Evolutionary conservation across 2,888 invertebrate species (phyloP), one percentile per base, ranked within the genome.

Genomic region (Cantharis rustica): DNA sequence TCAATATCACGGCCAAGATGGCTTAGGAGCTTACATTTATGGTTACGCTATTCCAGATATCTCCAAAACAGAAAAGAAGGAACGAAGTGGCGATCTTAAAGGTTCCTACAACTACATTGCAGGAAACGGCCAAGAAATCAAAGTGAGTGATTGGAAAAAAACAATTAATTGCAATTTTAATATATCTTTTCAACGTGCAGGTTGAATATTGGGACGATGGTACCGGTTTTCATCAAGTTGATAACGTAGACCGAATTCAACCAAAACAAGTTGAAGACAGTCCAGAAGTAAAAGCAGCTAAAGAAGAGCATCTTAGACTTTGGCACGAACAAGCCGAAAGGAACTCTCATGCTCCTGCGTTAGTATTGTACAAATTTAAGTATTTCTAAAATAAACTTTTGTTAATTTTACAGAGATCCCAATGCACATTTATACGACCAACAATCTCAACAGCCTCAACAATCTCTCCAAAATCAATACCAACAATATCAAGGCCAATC

Each of bases 161-260:
- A n/a, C 10, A 10, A 10, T 62, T 16, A 10, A 16, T 23, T 5
- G 0, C 1, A 75, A 66, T 16, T 71, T 27, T 62, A 16, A 77
- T 73, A 31, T 61, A 16, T 61, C 71, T 26, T 71, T 78, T 47
- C 7, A n/a, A 47, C 47, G 5, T n/a, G 23, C 78, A 92, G 92
- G 92, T 93, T 2, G 90, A 91, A 79, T 95, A 95, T 86, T 94
- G 93, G 91, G 93, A 94, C 76, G 93, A 94, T 85, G 91, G 91
- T 80, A 89, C 91, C 80, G 95, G 95, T n/a, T 95, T 95, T 90
- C 94, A 95, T 88, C 94, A 94, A 79, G 91, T 93, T 76, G 94
- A 94, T 84, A 94, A 95, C 85, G 88, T 93, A 2, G 93, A 93
- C 13, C 91, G 92, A 82, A 90, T 91, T 70, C 89, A 90, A 70